Evolutionary conservation across 2,113 vertebrate species (phyloP), one percentile per base, ranked within the genome.

Genomic region (Nematolebias whitei): DNA sequence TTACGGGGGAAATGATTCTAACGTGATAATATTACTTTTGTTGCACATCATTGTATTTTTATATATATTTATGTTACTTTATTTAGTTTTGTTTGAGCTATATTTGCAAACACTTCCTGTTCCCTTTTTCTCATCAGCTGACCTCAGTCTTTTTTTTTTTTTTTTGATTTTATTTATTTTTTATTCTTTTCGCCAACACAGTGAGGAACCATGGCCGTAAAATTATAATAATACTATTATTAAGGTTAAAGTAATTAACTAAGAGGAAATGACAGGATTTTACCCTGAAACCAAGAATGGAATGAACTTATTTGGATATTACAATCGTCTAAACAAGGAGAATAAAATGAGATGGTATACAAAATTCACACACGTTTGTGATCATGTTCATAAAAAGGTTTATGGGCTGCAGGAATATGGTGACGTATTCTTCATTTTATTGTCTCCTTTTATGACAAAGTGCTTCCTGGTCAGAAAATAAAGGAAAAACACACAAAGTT

Each of bases 331-430:
- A 73, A 92, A 78, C 51, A 59, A 80, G 9, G 61, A 64, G 63
- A 54, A 68, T 63, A 68, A 65, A 63, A 47, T 47, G 38, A 45
- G 52, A 53, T 57, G 64, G 76, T 61, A 72, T 87, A 85, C 43
- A 69, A 87, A 85, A 89, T 91, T 90, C 85, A 89, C 89, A 86
- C 89, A 89, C 75, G 93, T 94, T 93, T 95, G 93, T 98, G 95
- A 95, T 94, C 93, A 95, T 95, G 92, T 94, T 96, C 95, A 96
- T 96, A 95, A 97, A 97, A 97, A 90, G 90, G 94, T 95, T 94
- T 94, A 94, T 95, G 95, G 94, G 95, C 94, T 94, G 93, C 92
- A 91, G 91, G 79, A 83, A 82, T 84, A 79, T 87, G 84, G 76
- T 91, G 81, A 90, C 72, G 78, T 90, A 87, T 88, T 91, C 83